A percentile compares a stretch with the other conserved stretches of the same genome.
Conservation (phyloP, 2,888 invertebrate species). For the Cosmorhoe ocellata region DNA sequence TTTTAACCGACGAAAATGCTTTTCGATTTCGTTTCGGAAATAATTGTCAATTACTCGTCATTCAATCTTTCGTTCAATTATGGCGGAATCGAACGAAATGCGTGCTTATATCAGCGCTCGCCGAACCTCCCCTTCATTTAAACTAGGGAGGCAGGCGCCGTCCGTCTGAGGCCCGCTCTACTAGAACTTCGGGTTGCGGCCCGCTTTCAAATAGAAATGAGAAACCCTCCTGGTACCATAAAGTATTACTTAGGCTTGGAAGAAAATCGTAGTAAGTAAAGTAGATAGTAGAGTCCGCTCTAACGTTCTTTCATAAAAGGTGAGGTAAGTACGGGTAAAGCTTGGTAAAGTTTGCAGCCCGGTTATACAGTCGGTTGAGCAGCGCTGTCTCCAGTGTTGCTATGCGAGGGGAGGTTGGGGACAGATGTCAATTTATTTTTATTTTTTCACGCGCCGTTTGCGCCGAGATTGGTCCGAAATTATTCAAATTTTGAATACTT, state of each 20-base stretch:
- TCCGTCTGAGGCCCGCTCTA: constrained; percentile 1
- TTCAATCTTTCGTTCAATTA: constrained; percentile 30
- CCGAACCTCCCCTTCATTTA: constrained; percentile 20
- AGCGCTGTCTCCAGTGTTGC: constrained; percentile 9
- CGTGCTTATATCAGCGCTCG: constrained; percentile 12
- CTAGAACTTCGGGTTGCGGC: not conserved
- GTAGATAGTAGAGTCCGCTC: too few relatives aligned
- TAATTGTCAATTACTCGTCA: constrained; percentile 30
- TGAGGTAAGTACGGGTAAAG: too few relatives aligned
- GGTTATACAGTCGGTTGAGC: not conserved
- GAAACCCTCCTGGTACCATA: too few relatives aligned
- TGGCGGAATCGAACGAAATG: constrained; percentile 25
- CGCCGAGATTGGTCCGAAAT: constrained; percentile 20
- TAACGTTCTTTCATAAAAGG: too few relatives aligned
- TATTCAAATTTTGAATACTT: constrained; percentile 15
- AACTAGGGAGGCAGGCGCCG: not conserved
- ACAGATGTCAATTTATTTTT: constrained; percentile 36
- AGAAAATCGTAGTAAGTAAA: too few relatives aligned
- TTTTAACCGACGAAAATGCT: constrained; percentile 19
- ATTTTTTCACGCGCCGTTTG: constrained; percentile 33
- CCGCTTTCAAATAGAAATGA: not conserved
- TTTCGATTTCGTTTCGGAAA: constrained; percentile 18
- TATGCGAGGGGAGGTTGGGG: constrained; percentile 27
- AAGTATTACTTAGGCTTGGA: too few relatives aligned
- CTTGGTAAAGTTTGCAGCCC: not conserved